Percentiles rank a stretch among this genome's conserved stretches.
These are phyloP conservation scores for Aviceda subcristata DNA, from an alignment of 2,113 vertebrate species.

Conservation along the genomic window DNA sequence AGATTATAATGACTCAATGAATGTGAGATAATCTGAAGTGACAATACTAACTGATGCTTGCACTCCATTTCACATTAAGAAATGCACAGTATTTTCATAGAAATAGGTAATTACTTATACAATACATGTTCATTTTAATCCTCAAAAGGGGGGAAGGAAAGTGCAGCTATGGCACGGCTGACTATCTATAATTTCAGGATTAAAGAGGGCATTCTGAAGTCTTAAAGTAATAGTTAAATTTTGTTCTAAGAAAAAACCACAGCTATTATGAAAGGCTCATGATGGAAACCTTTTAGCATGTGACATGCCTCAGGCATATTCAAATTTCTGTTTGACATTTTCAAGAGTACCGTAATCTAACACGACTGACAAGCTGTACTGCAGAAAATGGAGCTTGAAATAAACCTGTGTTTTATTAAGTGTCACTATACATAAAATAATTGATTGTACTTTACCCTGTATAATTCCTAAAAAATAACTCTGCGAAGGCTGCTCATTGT, in stretches of 20 bases:
- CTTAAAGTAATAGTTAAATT: not conserved
- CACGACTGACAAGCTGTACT: not conserved
- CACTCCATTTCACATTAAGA: not conserved
- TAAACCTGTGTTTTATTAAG: not conserved
- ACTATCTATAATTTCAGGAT: not conserved
- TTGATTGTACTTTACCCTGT: not conserved
- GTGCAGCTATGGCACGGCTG: not conserved
- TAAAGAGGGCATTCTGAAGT: not conserved
- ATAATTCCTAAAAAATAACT: not conserved
- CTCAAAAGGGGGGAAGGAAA: not conserved
- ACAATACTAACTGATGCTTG: not conserved
- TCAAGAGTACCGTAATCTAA: not conserved
- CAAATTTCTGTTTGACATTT: constrained; percentile 25
- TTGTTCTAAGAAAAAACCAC: not conserved
- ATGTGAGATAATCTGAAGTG: not conserved
- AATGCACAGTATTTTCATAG: not conserved
- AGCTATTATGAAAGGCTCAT: not conserved
- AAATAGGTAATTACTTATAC: not conserved
- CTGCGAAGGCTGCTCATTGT: not conserved
- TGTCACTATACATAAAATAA: not conserved
- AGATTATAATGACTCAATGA: not conserved
- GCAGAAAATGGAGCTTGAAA: not conserved
- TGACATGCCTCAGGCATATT: not conserved
- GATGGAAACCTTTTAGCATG: not conserved
- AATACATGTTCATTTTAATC: not conserved